A percentile compares a stretch with the other conserved stretches of the same genome.
phyloP scores from a whole-genome alignment of 2,113 vertebrate species.

The Lethenteron reissneri region DNA sequence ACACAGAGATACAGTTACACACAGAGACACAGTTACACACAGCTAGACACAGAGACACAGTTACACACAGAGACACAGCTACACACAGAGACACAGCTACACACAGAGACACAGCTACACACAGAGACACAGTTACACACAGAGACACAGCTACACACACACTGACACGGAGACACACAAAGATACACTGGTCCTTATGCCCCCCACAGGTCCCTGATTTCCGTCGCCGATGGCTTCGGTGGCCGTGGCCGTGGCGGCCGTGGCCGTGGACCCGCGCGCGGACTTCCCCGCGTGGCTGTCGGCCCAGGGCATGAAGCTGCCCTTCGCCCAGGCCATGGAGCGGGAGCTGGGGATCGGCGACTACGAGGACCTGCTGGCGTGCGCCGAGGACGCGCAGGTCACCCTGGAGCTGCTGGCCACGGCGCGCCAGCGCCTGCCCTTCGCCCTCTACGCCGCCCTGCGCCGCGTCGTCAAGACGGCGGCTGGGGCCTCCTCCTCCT shows the following conservation, averaged over 20 bases:
- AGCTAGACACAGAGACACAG: no score
- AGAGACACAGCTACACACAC: no score
- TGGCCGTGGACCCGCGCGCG: not conserved
- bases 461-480: not conserved
- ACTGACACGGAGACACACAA: no score
- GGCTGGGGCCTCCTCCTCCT: not conserved
- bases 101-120: no score
- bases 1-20: no score
- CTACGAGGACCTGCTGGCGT: slow-evolving; percentile 5
- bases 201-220: no score
- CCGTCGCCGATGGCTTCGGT: no score
- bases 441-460: not conserved
- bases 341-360: slow-evolving; percentile 4
- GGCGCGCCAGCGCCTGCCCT: slow-evolving; percentile 1
- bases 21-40: no score
- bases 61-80: no score
- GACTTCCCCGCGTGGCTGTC: not conserved
- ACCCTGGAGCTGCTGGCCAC: not conserved
- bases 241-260: not conserved
- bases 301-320: not conserved
- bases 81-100: no score
- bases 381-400: slow-evolving; percentile 1
- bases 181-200: no score
- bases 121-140: no score
- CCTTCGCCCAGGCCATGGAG: not conserved